A percentile compares a stretch with the other conserved stretches of the same genome.
Evolutionary conservation across 2,888 invertebrate species (phyloP).

Genomic region (Allolobophora icterica): DNA sequence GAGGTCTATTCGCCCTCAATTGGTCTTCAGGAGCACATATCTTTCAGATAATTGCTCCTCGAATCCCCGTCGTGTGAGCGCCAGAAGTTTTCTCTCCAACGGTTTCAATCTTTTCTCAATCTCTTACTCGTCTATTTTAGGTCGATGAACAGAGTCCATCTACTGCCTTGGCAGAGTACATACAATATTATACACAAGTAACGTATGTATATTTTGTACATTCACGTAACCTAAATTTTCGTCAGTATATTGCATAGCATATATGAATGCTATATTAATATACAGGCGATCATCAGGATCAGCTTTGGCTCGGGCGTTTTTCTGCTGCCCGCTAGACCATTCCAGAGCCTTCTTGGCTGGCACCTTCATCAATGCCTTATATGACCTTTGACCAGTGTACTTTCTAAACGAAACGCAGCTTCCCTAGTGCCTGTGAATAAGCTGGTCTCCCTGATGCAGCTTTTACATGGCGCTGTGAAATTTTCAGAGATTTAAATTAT

Average conservation of each 20-base stretch:
- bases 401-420: no score
- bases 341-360: not conserved
- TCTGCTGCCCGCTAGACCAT: no score
- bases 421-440: no score
- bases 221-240: no score
- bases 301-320: no score
- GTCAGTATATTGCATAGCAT: no score
- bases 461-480: no score
- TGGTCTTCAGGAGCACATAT: not conserved
- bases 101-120: not conserved
- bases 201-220: no score
- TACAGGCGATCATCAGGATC: no score
- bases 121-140: not conserved
- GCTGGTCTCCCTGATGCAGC: no score
- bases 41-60: slow-evolving; percentile 1
- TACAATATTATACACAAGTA: not conserved
- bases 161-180: not conserved
- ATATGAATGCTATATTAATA: no score
- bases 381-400: not conserved
- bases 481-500: no score
- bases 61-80: not conserved
- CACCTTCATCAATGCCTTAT: not conserved
- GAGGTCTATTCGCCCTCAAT: not conserved
- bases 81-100: not conserved
- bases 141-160: not conserved